These are phyloP conservation scores for Gymnarchus niloticus DNA, from an alignment of 2,113 vertebrate genomes.

Conservation along the genomic window DNA sequence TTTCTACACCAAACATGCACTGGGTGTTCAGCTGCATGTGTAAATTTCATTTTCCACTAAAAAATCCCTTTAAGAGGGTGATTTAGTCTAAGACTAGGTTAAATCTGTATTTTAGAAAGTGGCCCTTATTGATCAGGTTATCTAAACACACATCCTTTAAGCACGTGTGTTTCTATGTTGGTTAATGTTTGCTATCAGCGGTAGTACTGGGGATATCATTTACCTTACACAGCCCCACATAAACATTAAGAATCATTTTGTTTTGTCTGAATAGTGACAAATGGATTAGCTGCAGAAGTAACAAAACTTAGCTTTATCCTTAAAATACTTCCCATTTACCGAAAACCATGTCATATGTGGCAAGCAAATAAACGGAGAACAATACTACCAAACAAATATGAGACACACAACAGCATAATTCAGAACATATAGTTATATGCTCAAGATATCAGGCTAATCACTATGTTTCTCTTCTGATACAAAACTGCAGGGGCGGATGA, in stretches of 20 bases:
- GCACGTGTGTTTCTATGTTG: no score
- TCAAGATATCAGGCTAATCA: not conserved
- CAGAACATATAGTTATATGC: not conserved
- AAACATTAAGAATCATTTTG: not conserved
- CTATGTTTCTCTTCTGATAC: slow-evolving; percentile 51
- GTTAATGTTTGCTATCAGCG: not conserved
- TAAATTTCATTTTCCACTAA: no score
- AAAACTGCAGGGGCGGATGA: slow-evolving; percentile 56
- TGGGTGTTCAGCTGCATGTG: no score
- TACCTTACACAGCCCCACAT: not conserved
- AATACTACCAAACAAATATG: not conserved
- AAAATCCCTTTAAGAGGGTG: no score
- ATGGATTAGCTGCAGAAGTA: no score
- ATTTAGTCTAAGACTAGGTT: no score
- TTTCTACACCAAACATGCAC: no score
- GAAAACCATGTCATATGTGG: not conserved
- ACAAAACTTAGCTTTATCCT: not conserved
- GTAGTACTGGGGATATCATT: not conserved
- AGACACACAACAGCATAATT: not conserved
- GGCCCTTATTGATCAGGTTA: no score
- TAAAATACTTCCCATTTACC: not conserved
- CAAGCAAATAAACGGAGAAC: not conserved
- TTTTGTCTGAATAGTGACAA: no score
- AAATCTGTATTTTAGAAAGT: no score
- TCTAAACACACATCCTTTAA: no score